phyloP scores from a whole-genome alignment of 2,888 invertebrate genomes.

The Pecten maximus region DNA sequence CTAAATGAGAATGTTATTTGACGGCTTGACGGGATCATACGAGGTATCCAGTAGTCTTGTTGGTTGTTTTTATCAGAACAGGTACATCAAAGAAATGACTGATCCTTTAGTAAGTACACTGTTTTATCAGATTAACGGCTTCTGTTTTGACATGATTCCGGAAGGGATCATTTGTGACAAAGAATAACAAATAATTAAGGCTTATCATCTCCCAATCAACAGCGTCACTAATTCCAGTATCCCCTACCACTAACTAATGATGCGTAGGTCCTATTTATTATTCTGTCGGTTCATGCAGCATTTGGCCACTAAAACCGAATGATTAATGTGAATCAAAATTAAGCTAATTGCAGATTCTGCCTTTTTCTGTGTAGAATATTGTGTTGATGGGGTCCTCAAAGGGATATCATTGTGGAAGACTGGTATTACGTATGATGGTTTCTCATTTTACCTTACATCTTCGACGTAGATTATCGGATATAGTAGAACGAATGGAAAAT shows the following conservation, averaged over 20 bases:
- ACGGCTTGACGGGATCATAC: background rate
- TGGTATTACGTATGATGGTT: too few relatives aligned
- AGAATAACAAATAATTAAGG: background rate
- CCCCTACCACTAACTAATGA: background rate
- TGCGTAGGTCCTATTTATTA: background rate
- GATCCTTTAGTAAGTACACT: background rate
- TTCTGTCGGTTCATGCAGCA: background rate
- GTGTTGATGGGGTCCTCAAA: background rate
- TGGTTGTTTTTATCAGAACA: background rate
- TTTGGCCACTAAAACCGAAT: background rate
- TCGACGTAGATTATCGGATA: too few relatives aligned
- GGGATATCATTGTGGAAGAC: background rate
- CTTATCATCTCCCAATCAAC: slow-evolving; percentile 24
- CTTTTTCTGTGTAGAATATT: background rate
- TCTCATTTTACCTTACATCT: too few relatives aligned
- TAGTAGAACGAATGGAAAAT: too few relatives aligned
- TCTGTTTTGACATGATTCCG: background rate
- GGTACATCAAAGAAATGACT: background rate
- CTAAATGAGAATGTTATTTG: background rate
- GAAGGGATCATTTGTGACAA: slow-evolving; percentile 25
- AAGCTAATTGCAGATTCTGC: background rate
- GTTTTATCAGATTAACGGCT: background rate
- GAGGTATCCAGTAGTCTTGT: background rate
- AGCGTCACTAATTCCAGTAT: background rate
- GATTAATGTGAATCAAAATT: slow-evolving; percentile 14